Evolutionary conservation across 2,113 vertebrate species (phyloP).

Genomic region (Chlorocebus sabaeus): DNA sequence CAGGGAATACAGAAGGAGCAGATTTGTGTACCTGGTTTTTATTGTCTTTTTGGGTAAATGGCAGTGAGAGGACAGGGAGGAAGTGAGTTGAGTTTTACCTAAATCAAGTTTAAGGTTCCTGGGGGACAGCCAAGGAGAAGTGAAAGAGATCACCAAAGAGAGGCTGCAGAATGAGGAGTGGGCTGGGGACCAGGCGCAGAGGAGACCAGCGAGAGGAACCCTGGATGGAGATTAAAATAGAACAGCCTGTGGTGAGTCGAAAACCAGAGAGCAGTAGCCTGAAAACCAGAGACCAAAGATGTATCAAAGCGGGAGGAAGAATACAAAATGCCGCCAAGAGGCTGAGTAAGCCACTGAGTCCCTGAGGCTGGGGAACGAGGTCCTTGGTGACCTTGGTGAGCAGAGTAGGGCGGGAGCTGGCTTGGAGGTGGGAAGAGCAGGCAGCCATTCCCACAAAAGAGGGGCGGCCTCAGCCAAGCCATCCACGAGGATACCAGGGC

Average conservation of each 20-base stretch:
- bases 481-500: accelerated
- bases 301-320: background rate
- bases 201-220: background rate
- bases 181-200: background rate
- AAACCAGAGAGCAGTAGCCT: background rate
- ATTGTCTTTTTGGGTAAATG: background rate
- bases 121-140: background rate
- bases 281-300: background rate
- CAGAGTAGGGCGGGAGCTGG: accelerated
- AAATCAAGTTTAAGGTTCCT: background rate
- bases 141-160: background rate
- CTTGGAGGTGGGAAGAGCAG: background rate
- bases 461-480: background rate
- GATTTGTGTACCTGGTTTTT: background rate
- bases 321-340: background rate
- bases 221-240: background rate
- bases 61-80: too few species aligned
- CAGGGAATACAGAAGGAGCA: background rate
- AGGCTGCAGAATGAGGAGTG: background rate
- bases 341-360: background rate
- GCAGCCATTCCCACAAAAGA: background rate
- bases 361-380: background rate
- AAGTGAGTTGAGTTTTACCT: background rate
- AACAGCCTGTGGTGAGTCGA: background rate
- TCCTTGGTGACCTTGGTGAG: background rate